These are phyloP conservation scores for Natator depressus DNA, from an alignment of 2,113 vertebrate species.

Conservation along the genomic window DNA sequence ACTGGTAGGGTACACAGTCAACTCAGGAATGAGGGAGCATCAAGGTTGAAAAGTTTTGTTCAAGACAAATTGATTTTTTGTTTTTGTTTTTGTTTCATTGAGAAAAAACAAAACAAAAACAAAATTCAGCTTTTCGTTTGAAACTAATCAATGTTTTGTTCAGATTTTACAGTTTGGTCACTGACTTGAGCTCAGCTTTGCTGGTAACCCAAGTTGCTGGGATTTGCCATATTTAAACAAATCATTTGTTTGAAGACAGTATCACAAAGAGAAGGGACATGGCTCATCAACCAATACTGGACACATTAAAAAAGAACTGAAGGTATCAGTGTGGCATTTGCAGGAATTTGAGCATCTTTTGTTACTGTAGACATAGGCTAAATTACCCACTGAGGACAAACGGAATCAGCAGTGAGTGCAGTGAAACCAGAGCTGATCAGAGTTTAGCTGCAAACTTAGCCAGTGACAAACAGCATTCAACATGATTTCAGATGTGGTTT, in stretches of 20 bases:
- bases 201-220: background rate
- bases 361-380: too few species aligned
- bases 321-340: background rate
- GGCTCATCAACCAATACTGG: background rate
- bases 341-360: background rate
- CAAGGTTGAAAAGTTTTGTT: background rate
- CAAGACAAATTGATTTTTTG: background rate
- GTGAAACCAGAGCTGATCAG: background rate
- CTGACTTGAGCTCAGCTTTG: background rate
- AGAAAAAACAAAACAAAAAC: background rate
- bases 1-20: background rate
- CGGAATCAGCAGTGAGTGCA: background rate
- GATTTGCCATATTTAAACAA: background rate
- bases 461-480: background rate
- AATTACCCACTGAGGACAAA: background rate
- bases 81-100: background rate
- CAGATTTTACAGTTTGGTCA: background rate
- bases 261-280: background rate
- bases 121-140: background rate
- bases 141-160: background rate
- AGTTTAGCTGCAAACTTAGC: background rate
- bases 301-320: background rate
- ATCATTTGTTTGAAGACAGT: background rate
- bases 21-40: background rate
- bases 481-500: background rate